Evolutionary conservation across 2,797 vertebrate genomes (phyloP), one percentile per base, ranked within the genome.

Genomic region (Xyrichtys novacula): DNA sequence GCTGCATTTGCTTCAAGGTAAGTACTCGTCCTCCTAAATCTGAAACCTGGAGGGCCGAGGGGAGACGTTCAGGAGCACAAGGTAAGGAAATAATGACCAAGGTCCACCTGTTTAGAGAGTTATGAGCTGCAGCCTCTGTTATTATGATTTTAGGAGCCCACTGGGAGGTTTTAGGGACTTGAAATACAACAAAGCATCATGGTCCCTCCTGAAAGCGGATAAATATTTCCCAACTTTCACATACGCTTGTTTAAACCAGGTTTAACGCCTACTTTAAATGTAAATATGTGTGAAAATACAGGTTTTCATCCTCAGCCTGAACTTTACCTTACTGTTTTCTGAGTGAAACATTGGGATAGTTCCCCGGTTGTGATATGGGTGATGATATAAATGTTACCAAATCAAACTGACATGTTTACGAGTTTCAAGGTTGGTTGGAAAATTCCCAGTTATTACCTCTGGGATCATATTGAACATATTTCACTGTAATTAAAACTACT

Each of bases 1-100:
- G 17, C 43, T 6, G 29, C 38, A n/a, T 44, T 50, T 39, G 49
- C 39, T 71, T 34, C 44, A 16, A 52, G 46, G n/a, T 40, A 66
- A 48, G 49, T 19, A 17, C 47, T 49, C 23, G 31, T 60, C 34
- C 19, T 49, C 46, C 42, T 58, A 52, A 69, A 62, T 70, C 55
- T 46, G 1, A 34, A 2, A 46, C 0, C 56, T 59, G 5, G 0
- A n/a, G 43, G 44, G 49, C 65, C 3, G 17, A 40, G 6, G 26
- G 54, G 40, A 26, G 43, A 74, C 64, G 2, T 58, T 71, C 48
- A 46, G 36, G 52, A 16, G 23, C 10, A 12, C 12, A 60, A 23
- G 49, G 44, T 12, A 23, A 31, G 28, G 15, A 48, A 43, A 12
- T 23, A 22, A 43, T 16, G 19, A 48, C 20, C 31, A 2, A 16